phyloP scores from a whole-genome alignment of 2,888 invertebrate species.

The Epiblema foenella region DNA sequence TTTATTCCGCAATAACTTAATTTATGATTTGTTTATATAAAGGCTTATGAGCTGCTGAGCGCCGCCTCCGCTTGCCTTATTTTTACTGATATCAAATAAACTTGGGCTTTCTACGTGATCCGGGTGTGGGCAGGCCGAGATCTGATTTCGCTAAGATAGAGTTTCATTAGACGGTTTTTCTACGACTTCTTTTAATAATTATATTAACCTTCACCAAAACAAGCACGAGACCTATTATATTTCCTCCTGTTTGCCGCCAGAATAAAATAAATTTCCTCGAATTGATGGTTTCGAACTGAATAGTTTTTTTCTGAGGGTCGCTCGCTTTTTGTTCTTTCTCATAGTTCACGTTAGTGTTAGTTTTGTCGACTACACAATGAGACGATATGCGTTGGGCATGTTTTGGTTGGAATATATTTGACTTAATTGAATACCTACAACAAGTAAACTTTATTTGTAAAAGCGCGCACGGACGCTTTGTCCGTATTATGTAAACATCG shows the following conservation, averaged over 20 bases:
- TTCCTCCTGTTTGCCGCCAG: conserved; percentile 38
- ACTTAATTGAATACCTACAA: conserved; percentile 30
- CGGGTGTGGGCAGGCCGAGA: conserved; percentile 62
- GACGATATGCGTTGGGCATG: conserved; percentile 4
- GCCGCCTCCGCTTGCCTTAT: conserved; percentile 64
- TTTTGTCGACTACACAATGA: conserved; percentile 2
- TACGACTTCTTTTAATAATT: conserved; percentile 79
- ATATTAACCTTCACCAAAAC: conserved; percentile 65
- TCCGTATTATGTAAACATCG: conserved; percentile 67
- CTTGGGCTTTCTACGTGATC: conserved; percentile 61
- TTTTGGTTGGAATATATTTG: conserved; percentile 42
- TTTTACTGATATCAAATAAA: conserved; percentile 66
- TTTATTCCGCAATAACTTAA: no score
- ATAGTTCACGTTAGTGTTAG: conserved; percentile 11
- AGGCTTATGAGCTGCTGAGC: conserved; percentile 70
- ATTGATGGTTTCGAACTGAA: not conserved
- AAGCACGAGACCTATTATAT: conserved; percentile 58
- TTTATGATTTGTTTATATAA: no score
- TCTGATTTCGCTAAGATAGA: conserved; percentile 80
- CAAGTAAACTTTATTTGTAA: conserved; percentile 48
- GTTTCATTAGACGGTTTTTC: conserved; percentile 75
- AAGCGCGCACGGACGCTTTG: conserved; percentile 55
- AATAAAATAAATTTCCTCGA: conserved; percentile 8
- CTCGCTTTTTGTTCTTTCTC: not conserved
- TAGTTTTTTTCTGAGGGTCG: not conserved